These are phyloP conservation scores for Tychaedon coryphoeus DNA, from an alignment of 2,113 vertebrate genomes.

Conservation along the genomic window DNA sequence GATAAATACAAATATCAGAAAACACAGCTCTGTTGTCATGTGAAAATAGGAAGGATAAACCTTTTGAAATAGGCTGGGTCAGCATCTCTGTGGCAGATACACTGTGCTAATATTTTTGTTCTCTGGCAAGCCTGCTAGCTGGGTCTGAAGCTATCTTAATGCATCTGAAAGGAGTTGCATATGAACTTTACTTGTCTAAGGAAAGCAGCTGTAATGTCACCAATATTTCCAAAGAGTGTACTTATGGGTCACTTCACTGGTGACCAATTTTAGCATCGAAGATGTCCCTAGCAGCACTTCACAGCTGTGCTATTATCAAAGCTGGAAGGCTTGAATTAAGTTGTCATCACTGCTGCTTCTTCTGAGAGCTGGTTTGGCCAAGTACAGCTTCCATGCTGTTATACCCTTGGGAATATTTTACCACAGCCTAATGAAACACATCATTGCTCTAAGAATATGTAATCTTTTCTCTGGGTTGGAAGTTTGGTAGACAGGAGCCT, in stretches of 20 bases:
- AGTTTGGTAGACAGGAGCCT: background rate
- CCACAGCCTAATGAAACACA: background rate
- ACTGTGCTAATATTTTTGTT: background rate
- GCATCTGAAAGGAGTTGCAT: background rate
- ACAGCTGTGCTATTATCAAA: background rate
- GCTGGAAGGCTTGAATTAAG: background rate
- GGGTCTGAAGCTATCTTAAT: background rate
- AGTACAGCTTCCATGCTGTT: background rate
- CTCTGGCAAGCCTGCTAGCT: background rate
- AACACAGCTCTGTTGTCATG: background rate
- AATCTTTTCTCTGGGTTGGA: background rate
- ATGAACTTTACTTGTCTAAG: background rate
- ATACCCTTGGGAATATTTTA: background rate
- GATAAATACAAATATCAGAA: background rate
- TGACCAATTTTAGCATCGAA: background rate
- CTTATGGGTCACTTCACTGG: background rate
- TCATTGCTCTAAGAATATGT: background rate
- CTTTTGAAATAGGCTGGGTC: background rate
- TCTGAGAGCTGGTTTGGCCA: background rate
- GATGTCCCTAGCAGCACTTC: background rate
- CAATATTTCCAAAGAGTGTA: background rate
- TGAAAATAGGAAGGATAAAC: background rate
- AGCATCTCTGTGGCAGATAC: background rate
- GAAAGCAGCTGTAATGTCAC: background rate
- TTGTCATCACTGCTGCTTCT: background rate